Evolutionary conservation across 1,140 invertebrate genomes (phyloP), one percentile per base, ranked within the genome.

Genomic region (Drosophila mauritiana): DNA sequence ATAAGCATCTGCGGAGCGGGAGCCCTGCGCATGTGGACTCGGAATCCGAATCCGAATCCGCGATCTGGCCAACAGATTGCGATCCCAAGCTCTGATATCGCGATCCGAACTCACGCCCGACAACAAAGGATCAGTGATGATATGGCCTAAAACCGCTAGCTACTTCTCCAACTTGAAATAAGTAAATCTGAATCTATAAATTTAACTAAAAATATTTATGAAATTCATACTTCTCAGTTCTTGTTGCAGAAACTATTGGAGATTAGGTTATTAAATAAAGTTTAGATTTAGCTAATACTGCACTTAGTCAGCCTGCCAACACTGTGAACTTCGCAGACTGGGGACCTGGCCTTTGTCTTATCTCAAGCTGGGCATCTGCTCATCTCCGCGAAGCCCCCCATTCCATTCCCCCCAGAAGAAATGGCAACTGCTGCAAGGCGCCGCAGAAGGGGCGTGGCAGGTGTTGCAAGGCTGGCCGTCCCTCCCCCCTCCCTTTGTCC

Each of bases 381-480:
- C 76, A 78, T 78, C 59, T 56, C 45, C 36, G 6, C 3, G 34
- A 31, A 13, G 10, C 13, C 12, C 48, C 34, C 17, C 17, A 17
- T 17, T 17, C 17, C 39, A 43, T 12, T 17, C 10, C 11, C n/a
- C n/a, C 2, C 46, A 27, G 22, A 48, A 48, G 25, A 45, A 70
- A 74, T 39, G 36, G 46, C 34, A 65, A 65, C 72, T 73, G 81
- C 81, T 85, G 22, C 57, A 63, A 78, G 82, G 68, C 78, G 79
- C 61, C 52, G 63, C 49, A 20, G 20, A 79, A 53, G 36, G 58
- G 79, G 73, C 78, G 78, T 72, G 61, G 12, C 39, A 49, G 51
- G 20, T 58, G 53, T 65, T 58, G 54, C 40, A 56, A 61, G 64
- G 55, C 65, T 37, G 45, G 12, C 45, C 42, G 36, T 40, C 51